phyloP scores from a whole-genome alignment of 1,140 invertebrate genomes.

The Leucophenga varia region DNA sequence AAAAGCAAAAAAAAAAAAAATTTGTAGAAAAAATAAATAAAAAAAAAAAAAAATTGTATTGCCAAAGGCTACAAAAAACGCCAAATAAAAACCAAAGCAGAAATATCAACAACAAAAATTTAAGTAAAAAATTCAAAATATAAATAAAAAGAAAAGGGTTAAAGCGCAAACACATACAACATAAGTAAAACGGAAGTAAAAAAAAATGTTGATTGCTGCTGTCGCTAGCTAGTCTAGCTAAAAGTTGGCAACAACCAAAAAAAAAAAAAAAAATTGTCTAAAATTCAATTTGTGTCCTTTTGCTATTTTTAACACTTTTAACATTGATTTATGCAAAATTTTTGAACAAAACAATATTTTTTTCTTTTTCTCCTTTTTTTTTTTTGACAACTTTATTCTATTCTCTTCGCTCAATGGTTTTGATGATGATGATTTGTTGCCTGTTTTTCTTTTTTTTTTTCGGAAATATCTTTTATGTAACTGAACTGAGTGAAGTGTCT shows the following conservation, averaged over 20 bases:
- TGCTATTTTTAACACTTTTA: conserved; percentile 46
- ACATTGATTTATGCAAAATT: conserved; percentile 52
- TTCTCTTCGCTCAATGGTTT: too few relatives aligned
- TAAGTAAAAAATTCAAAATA: conserved; percentile 35
- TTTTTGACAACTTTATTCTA: not conserved
- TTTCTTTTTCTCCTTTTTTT: too few relatives aligned
- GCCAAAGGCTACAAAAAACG: too few relatives aligned
- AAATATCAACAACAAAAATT: conserved; percentile 12
- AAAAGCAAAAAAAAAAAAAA: conserved; percentile 49
- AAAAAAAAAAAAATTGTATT: too few relatives aligned
- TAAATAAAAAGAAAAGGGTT: conserved; percentile 34
- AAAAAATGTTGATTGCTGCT: too few relatives aligned
- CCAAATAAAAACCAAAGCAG: conserved; percentile 29
- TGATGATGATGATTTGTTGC: too few relatives aligned
- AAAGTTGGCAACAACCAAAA: too few relatives aligned
- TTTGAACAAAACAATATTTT: too few relatives aligned
- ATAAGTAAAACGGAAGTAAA: not conserved
- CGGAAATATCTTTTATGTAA: not conserved
- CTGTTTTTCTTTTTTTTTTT: not conserved
- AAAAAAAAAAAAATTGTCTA: conserved; percentile 13
- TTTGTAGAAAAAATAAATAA: too few relatives aligned
- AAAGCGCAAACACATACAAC: conserved; percentile 25
- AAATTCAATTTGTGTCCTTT: conserved; percentile 47
- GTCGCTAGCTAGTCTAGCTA: too few relatives aligned
- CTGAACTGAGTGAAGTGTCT: too few relatives aligned